Evolutionary conservation across 2,888 invertebrate species (phyloP), one percentile per base, ranked within the genome.

Genomic region (Piscicola geometra): DNA sequence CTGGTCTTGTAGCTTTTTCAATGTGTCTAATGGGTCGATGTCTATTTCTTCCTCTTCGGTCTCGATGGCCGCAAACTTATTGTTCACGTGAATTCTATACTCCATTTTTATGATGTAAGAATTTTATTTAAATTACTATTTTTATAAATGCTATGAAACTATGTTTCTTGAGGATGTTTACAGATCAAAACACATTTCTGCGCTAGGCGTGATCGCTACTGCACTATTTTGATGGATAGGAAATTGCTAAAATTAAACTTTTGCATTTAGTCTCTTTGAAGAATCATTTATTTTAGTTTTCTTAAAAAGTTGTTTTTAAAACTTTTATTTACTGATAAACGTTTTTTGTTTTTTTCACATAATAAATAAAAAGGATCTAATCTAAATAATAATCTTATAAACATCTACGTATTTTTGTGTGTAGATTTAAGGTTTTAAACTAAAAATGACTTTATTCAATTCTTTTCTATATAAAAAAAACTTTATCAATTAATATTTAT

Each of bases 41-140:
- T 60, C 64, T 60, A 32, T 64, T 32, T 35, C 41, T 56, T 73
- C 73, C 18, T 73, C 73, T 33, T 73, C 73, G 35, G 35, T 32
- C 64, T 73, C 52, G 35, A 73, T 73, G 33, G 73, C 73, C 2
- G 56, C 73, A 67, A 75, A 75, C 50, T 75, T 68, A 35, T 68
- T 75, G 47, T 68, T 32, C 33, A 75, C 67, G 50, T 47, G 15
- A 28, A 75, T 67, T 68, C 68, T 75, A 36, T 68, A 67, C 52
- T 68, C 75, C 68, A 67, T 68, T 9, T 30, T 75, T 15, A 41
- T 9, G 9, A 56, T 25, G n/a, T 56, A 25, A 15, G 9, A 25
- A 25, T 56, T 56, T 56, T 15, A 15, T 56, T 56, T 56, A 18
- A 21, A 18, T 5, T 18, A 56, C 3, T 15, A 5, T 56, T 56